Evolutionary conservation across 2,888 invertebrate species (phyloP).

Genomic region (Graphium colonna): DNA sequence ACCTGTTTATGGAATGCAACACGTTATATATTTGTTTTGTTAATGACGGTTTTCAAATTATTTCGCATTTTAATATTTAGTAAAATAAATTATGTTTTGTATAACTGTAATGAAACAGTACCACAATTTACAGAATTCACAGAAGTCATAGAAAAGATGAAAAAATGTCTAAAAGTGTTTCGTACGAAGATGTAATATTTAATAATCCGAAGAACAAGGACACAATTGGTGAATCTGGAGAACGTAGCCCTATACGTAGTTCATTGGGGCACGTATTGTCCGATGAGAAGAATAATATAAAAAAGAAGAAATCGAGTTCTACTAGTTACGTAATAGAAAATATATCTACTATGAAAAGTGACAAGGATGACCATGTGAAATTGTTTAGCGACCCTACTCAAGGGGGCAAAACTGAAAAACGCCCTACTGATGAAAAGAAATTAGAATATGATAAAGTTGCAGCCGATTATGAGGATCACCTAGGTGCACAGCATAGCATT

Average conservation of each 20-base stretch:
- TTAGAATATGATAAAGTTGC: background rate
- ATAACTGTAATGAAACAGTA: too few relatives aligned
- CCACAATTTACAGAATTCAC: background rate
- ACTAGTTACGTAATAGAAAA: background rate
- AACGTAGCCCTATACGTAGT: background rate
- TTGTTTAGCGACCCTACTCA: background rate
- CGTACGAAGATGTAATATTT: constrained; percentile 6
- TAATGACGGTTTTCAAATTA: too few relatives aligned
- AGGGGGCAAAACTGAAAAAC: background rate
- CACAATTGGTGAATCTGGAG: background rate
- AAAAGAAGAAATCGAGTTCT: background rate
- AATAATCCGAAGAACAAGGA: background rate
- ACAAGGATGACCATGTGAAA: background rate
- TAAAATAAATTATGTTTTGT: background rate
- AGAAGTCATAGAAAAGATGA: constrained; percentile 10
- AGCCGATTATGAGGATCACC: too few relatives aligned
- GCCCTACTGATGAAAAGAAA: background rate
- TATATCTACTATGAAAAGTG: background rate
- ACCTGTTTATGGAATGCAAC: too few relatives aligned
- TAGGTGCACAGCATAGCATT: too few relatives aligned
- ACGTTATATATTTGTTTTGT: too few relatives aligned
- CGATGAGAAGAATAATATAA: constrained; percentile 1
- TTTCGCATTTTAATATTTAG: background rate
- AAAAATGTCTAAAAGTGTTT: constrained; percentile 6
- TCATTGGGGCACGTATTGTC: background rate